Evolutionary conservation across 2,888 invertebrate species (phyloP).

Genomic region (Odontocerum albicorne): DNA sequence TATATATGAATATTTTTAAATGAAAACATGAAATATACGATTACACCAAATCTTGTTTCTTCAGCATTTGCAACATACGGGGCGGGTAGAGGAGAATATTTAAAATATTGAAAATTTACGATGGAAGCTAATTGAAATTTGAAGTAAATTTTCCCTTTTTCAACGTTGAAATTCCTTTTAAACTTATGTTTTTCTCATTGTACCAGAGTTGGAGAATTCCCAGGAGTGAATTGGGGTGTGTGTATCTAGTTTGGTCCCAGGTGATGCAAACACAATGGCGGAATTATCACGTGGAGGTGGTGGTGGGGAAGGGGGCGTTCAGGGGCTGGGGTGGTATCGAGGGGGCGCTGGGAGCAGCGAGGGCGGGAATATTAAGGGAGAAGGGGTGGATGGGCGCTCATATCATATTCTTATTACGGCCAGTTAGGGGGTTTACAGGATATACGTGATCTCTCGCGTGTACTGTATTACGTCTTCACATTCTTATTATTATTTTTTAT

Average conservation of each 20-base stretch:
- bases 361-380: neutral
- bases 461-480: constrained; percentile 16
- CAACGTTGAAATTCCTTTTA: constrained; percentile 18
- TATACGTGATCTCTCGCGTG: constrained; percentile 9
- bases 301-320: too few species aligned
- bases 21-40: too few species aligned
- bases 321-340: too few species aligned
- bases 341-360: too few species aligned
- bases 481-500: constrained; percentile 9
- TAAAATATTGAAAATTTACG: too few species aligned
- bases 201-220: constrained; percentile 8
- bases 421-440: constrained; percentile 8
- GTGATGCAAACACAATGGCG: constrained; percentile 35
- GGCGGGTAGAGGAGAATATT: too few species aligned
- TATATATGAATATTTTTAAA: too few species aligned
- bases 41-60: too few species aligned
- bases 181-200: constrained; percentile 8
- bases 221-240: too few species aligned
- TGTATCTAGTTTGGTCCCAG: constrained; percentile 28
- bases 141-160: constrained; percentile 17
- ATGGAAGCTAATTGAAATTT: too few species aligned
- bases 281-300: constrained; percentile 35
- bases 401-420: constrained; percentile 31
- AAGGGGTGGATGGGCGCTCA: constrained; percentile 14
- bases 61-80: too few species aligned